A percentile compares a stretch with the other conserved stretches of the same genome.
Evolutionary conservation across 2,888 invertebrate genomes (phyloP).

Genomic region (Gerris lacustris): DNA sequence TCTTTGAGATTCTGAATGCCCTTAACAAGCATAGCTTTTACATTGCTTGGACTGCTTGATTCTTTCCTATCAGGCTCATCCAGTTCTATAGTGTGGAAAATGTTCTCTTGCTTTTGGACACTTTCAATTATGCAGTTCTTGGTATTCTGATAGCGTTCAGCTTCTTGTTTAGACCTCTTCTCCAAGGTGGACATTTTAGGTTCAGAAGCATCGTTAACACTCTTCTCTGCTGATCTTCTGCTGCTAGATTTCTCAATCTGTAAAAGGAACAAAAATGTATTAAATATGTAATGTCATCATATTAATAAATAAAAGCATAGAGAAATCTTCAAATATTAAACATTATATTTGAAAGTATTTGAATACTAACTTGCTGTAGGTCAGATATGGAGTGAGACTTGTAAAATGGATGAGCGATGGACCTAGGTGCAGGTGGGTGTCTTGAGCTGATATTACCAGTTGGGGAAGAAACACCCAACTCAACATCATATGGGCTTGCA

Average conservation of each 20-base stretch:
- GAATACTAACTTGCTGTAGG: slow-evolving; percentile 45
- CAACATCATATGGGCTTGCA: slow-evolving; percentile 80
- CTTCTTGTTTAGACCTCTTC: slow-evolving; percentile 27
- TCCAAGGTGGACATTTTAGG: slow-evolving; percentile 28
- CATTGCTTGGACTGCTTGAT: slow-evolving; percentile 28
- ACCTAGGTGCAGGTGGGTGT: slow-evolving; percentile 37
- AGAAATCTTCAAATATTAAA: too few relatives aligned
- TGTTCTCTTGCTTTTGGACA: slow-evolving; percentile 21
- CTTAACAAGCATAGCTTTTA: slow-evolving; percentile 32
- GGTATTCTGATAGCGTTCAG: slow-evolving; percentile 30
- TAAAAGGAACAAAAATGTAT: slow-evolving; percentile 19
- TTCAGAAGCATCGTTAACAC: slow-evolving; percentile 20
- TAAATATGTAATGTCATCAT: not conserved
- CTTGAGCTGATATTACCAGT: not conserved
- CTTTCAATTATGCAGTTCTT: slow-evolving; percentile 29
- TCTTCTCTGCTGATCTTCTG: slow-evolving; percentile 21
- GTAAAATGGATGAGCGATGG: slow-evolving; percentile 61
- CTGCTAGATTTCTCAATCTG: slow-evolving; percentile 24
- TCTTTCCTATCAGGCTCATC: slow-evolving; percentile 25
- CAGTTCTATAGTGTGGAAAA: slow-evolving; percentile 27
- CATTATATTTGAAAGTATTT: too few relatives aligned
- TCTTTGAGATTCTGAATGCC: slow-evolving; percentile 39
- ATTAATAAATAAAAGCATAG: too few relatives aligned
- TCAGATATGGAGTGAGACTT: slow-evolving; percentile 68
- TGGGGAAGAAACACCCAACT: slow-evolving; percentile 38